These are phyloP conservation scores for Lophius americanus DNA, from an alignment of 2,797 vertebrate genomes.

Conservation along the genomic window DNA sequence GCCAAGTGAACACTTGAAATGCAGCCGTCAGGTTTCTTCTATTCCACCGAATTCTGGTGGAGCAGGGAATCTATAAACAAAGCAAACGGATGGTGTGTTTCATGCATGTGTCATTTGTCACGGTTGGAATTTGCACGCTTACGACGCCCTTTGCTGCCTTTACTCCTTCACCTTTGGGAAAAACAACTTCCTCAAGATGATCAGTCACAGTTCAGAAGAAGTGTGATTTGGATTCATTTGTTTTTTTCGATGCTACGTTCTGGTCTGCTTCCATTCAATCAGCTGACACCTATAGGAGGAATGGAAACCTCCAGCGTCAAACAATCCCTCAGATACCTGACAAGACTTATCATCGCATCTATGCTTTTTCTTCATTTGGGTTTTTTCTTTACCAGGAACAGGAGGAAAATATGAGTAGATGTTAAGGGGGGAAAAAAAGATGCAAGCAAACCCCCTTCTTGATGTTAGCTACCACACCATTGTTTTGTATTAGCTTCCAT, in stretches of 20 bases:
- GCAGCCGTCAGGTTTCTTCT: not conserved
- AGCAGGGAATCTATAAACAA: not conserved
- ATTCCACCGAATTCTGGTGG: not conserved
- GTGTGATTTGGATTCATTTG: not conserved
- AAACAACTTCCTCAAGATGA: not conserved
- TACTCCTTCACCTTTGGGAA: not conserved
- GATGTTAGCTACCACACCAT: not conserved
- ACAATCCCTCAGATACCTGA: not conserved
- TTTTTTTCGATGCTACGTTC: not conserved
- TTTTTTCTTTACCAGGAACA: not conserved
- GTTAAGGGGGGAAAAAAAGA: not conserved
- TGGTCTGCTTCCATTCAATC: conserved; percentile 9
- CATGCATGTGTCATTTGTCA: not conserved
- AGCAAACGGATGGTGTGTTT: not conserved
- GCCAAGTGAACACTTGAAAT: conserved; percentile 30
- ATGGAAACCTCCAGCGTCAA: conserved; percentile 1
- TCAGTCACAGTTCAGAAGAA: not conserved
- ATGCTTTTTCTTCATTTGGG: not conserved
- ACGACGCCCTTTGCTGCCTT: not conserved
- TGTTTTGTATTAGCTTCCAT: conserved; percentile 19
- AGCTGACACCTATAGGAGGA: conserved; percentile 13
- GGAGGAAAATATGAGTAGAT: not conserved
- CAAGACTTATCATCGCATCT: not conserved
- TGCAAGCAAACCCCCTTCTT: not conserved
- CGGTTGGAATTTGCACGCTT: not conserved